Conservation (phyloP, 2,797 vertebrate species). For the Parambassis ranga region DNA sequence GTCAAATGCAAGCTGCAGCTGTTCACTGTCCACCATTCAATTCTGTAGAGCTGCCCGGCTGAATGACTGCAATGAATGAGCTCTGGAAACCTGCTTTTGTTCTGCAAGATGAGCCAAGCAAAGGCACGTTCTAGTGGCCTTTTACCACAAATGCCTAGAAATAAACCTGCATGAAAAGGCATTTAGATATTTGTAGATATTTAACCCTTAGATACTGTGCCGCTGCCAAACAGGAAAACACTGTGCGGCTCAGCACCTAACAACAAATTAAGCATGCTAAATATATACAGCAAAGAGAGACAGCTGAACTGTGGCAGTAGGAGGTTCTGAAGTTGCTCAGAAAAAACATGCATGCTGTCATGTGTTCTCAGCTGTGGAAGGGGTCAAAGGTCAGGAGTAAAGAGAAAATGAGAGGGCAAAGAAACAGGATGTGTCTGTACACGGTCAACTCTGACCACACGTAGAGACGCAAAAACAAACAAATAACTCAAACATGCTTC, state of each 20-base stretch:
- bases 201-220: slow-evolving; percentile 24
- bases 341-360: slow-evolving; percentile 33
- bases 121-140: slow-evolving; percentile 51
- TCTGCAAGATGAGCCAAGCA: slow-evolving; percentile 20
- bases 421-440: slow-evolving; percentile 28
- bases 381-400: slow-evolving; percentile 42
- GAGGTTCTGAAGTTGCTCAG: slow-evolving; percentile 9
- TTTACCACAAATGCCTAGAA: slow-evolving; percentile 14
- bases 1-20: slow-evolving; percentile 9
- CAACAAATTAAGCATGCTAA: slow-evolving; percentile 45
- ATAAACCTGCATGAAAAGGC: slow-evolving; percentile 38
- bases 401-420: slow-evolving; percentile 6
- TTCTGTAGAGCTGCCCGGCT: slow-evolving; percentile 22
- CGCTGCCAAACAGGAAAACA: slow-evolving; percentile 21
- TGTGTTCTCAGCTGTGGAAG: slow-evolving; percentile 11
- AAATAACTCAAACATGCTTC: background rate
- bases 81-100: slow-evolving; percentile 64
- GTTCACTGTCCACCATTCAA: slow-evolving; percentile 26
- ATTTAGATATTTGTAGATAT: slow-evolving; percentile 29
- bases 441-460: background rate
- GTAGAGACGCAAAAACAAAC: background rate
- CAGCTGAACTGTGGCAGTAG: slow-evolving; percentile 46
- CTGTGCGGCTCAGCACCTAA: slow-evolving; percentile 22
- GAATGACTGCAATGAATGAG: slow-evolving; percentile 9
- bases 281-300: slow-evolving; percentile 51